phyloP scores from a whole-genome alignment of 2,888 invertebrate species.

The Andricus quercusramuli region DNA sequence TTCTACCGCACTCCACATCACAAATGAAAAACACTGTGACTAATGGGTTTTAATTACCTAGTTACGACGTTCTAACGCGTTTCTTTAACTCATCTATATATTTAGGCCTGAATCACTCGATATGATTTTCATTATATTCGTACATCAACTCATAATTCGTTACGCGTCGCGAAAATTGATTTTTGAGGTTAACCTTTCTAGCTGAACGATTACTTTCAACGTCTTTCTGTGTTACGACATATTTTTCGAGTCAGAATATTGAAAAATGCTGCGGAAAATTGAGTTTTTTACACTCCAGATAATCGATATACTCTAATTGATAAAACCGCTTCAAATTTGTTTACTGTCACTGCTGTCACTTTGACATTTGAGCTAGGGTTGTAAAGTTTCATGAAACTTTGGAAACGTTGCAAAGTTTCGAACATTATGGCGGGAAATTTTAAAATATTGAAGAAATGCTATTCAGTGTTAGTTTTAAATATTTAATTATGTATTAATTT shows the following conservation, averaged over 20 bases:
- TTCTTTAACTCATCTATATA: neutral
- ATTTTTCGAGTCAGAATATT: neutral
- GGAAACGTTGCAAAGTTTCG: too few relatives aligned
- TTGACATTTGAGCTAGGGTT: neutral
- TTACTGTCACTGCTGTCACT: neutral
- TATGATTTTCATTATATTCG: neutral
- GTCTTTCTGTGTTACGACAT: neutral
- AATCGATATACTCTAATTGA: neutral
- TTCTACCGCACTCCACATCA: constrained; percentile 53
- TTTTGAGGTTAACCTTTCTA: neutral
- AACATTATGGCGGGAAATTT: too few relatives aligned
- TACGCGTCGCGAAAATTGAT: neutral
- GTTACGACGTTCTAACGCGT: neutral
- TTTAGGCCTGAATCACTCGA: neutral
- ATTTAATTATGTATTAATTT: too few relatives aligned
- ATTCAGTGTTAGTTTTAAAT: too few relatives aligned
- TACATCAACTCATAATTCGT: neutral
- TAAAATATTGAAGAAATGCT: too few relatives aligned
- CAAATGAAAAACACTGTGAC: constrained; percentile 20
- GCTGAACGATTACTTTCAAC: neutral
- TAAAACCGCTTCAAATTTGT: neutral
- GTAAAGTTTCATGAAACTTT: too few relatives aligned
- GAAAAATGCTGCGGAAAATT: neutral
- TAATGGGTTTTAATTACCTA: constrained; percentile 28
- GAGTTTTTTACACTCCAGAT: neutral